These are phyloP conservation scores for Oncorhynchus mykiss DNA, from an alignment of 2,113 vertebrate species.

Conservation along the genomic window DNA sequence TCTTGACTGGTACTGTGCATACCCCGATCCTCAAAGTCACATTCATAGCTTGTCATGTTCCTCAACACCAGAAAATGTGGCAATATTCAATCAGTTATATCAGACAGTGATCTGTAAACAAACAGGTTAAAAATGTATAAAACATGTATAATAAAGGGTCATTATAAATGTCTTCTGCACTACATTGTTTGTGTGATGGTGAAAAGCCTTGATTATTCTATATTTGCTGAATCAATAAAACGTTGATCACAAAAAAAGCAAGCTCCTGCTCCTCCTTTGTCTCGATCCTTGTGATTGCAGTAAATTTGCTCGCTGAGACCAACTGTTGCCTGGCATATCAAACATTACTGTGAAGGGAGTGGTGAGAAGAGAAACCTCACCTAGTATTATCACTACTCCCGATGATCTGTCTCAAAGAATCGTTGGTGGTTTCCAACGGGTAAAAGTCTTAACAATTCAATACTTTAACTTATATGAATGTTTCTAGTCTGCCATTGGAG, in stretches of 20 bases:
- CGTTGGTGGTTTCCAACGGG: neutral
- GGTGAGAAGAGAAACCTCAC: neutral
- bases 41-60: neutral
- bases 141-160: neutral
- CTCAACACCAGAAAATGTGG: neutral
- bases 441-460: neutral
- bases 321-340: too few relatives aligned
- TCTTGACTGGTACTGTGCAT: too few relatives aligned
- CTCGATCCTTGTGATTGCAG: too few relatives aligned
- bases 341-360: neutral
- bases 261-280: too few relatives aligned
- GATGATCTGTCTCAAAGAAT: too few relatives aligned
- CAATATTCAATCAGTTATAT: too few relatives aligned
- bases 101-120: too few relatives aligned
- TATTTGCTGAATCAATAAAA: too few relatives aligned
- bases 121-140: neutral
- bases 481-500: neutral
- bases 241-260: too few relatives aligned
- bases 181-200: neutral
- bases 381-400: too few relatives aligned
- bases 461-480: neutral
- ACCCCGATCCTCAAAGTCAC: neutral
- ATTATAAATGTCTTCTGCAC: neutral
- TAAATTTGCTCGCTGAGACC: too few relatives aligned
- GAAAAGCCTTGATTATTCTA: neutral